These are phyloP conservation scores for Rhineura floridana DNA, from an alignment of 2,113 vertebrate genomes.

Conservation along the genomic window DNA sequence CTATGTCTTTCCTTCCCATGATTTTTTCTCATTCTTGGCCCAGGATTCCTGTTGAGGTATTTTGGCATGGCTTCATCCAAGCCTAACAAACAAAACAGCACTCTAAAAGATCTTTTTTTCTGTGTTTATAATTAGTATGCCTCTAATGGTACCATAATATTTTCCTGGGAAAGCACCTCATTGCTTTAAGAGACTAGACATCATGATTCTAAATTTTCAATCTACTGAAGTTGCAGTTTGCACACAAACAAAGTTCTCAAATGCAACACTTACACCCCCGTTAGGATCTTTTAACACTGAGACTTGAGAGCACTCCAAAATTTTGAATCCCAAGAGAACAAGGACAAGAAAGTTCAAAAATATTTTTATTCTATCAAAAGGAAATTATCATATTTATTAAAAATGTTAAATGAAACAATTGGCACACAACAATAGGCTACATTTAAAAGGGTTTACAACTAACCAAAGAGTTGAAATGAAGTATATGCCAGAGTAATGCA, in stretches of 20 bases:
- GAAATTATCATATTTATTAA: no score
- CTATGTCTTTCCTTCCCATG: slow-evolving; percentile 38
- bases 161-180: not conserved
- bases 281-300: no score
- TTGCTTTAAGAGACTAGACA: not conserved
- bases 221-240: not conserved
- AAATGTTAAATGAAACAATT: no score
- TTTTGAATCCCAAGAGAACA: no score
- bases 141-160: not conserved
- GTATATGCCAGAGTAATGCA: no score
- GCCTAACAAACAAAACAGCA: rapidly evolving
- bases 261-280: not conserved
- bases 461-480: no score
- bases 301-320: no score
- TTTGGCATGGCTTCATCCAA: slow-evolving; percentile 12
- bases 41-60: slow-evolving; percentile 17
- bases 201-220: not conserved
- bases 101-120: not conserved
- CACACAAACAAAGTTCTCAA: not conserved
- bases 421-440: no score
- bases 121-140: not conserved
- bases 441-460: no score
- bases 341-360: no score
- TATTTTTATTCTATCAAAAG: no score
- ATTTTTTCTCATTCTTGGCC: slow-evolving; percentile 31